Conservation (phyloP, 2,888 invertebrate species). For the Lasius platythorax region DNA sequence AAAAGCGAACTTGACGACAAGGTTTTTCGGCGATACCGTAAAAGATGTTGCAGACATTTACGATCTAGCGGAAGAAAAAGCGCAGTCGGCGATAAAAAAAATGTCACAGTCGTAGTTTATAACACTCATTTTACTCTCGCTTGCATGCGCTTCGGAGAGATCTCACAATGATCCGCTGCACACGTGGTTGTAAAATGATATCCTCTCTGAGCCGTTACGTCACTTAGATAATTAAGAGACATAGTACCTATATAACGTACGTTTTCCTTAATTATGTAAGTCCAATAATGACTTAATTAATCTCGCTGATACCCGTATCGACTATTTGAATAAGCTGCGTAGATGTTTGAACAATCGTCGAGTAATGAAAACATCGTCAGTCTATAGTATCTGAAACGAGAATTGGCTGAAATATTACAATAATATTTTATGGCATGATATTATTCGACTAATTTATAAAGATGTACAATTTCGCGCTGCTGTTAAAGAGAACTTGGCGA, state of each 20-base stretch:
- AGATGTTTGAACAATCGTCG: not conserved
- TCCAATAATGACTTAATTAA: not conserved
- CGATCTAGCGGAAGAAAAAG: slow-evolving; percentile 17
- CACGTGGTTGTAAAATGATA: not conserved
- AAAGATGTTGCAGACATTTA: slow-evolving; percentile 34
- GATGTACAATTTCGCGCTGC: slow-evolving; percentile 24
- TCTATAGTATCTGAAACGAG: slow-evolving; percentile 15
- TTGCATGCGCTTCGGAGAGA: not conserved
- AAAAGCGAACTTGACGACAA: slow-evolving; percentile 40
- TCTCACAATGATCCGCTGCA: not conserved
- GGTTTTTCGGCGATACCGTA: slow-evolving; percentile 42
- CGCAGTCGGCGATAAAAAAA: slow-evolving; percentile 17
- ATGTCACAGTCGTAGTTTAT: not conserved
- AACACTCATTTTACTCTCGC: not conserved
- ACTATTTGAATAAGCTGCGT: not conserved
- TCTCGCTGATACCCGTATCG: not conserved
- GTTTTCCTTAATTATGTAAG: not conserved
- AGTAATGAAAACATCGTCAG: not conserved
- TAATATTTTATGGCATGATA: slow-evolving; percentile 21
- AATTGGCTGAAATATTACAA: slow-evolving; percentile 6
- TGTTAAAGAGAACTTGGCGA: slow-evolving; percentile 26
- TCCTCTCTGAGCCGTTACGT: not conserved
- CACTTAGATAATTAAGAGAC: slow-evolving; percentile 9
- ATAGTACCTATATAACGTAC: not conserved
- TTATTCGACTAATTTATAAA: slow-evolving; percentile 37